Evolutionary conservation across 2,888 invertebrate genomes (phyloP), one percentile per base, ranked within the genome.

Genomic region (Scaeva pyrastri): DNA sequence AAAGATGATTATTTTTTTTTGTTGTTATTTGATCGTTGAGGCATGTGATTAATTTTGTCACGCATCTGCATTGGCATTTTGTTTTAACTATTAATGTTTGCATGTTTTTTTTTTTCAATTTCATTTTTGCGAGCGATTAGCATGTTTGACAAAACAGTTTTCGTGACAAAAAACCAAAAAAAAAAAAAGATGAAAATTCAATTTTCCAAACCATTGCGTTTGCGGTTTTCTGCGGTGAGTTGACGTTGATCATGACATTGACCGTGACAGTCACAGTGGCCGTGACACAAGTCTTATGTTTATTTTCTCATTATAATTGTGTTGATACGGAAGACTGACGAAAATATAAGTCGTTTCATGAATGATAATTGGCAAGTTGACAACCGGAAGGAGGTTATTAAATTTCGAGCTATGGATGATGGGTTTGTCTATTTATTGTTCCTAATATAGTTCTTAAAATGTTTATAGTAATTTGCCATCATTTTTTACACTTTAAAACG

Each of bases 31-130:
- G 56, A 76, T 75, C 71, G 64, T 66, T 81, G 76, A 73, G 21
- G 68, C 81, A 70, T 81, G 55, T 50, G 64, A 76, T 77, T 79
- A 71, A 73, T 73, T 76, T 85, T 68, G 60, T 81, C 85, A 85
- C 85, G 81, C 76, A 80, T 66, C 70, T 75, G 56, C 41, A 64
- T 48, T 73, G 62, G 43, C 26, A 68, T 41, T 68, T 62, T 75
- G 23, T 45, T 56, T 21, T 41, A 50, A 2, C 31, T 1, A 66
- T 66, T 19, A 48, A 48, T 66, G 31, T 31, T 31, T 64, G 16
- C 16, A 26, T 66, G 12, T 50, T 58, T 58, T 56, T 16, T 36
- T 16, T 58, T 56, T 16, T 36, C 11, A 31, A 31, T 2, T 2
- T 2, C 31, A 31, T 6, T 56, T 58, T 39, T 39, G 2, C 19